Conservation (phyloP, 2,797 vertebrate genomes). For the Halcyon leucocephala region DNA sequence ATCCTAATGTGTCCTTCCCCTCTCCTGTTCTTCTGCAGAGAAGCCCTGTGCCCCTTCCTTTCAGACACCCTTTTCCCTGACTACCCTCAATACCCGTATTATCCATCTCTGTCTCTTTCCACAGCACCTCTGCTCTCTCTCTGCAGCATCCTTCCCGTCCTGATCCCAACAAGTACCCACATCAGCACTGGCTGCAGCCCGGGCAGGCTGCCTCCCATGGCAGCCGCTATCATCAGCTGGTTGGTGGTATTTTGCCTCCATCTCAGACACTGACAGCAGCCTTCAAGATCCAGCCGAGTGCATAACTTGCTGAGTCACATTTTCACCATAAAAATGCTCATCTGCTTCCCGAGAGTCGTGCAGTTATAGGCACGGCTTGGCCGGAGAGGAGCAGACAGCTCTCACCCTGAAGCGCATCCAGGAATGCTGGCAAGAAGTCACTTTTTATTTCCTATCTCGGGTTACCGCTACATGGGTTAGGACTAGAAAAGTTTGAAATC, state of each 20-base stretch:
- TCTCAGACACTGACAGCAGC: background rate
- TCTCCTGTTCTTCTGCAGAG: background rate
- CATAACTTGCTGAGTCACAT: constrained; percentile 58
- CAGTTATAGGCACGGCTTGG: constrained; percentile 36
- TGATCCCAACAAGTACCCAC: background rate
- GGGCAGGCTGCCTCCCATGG: background rate
- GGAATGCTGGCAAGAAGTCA: constrained; percentile 17
- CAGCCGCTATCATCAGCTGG: background rate
- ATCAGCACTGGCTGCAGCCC: background rate
- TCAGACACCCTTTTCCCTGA: background rate
- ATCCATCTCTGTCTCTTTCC: background rate
- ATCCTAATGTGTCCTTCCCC: background rate
- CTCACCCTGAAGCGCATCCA: constrained; percentile 40
- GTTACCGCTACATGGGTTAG: background rate
- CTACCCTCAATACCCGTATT: fast-evolving
- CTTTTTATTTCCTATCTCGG: constrained; percentile 54
- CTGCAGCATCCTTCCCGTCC: fast-evolving
- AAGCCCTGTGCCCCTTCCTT: background rate
- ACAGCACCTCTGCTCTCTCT: background rate
- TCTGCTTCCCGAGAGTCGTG: background rate
- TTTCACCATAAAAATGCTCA: constrained; percentile 4
- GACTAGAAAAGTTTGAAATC: constrained; percentile 40
- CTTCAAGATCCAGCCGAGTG: constrained; percentile 27
- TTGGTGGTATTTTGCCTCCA: background rate
- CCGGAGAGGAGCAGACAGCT: constrained; percentile 32